Conservation (phyloP, 2,888 invertebrate species). For the Schizaphis graminum region DNA sequence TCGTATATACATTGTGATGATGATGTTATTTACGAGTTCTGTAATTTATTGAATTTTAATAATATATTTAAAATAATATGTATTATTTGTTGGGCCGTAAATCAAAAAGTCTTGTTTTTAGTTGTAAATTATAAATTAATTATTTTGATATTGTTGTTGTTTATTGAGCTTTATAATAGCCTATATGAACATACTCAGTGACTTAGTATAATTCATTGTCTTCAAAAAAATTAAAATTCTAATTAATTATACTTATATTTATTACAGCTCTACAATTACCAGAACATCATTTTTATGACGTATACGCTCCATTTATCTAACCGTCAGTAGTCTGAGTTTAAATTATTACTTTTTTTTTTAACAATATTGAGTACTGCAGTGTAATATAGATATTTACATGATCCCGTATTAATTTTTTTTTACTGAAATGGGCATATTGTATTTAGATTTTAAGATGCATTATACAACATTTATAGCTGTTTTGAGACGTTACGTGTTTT, state of each 20-base stretch:
- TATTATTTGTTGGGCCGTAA: not conserved
- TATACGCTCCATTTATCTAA: not conserved
- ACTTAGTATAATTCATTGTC: not conserved
- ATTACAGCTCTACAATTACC: not conserved
- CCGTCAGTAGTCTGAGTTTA: not conserved
- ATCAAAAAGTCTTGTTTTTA: not conserved
- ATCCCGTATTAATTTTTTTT: not conserved
- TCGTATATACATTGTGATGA: not conserved
- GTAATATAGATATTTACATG: not conserved
- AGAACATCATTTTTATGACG: not conserved
- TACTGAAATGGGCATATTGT: not conserved
- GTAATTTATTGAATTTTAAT: conserved; percentile 32
- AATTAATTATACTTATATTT: not conserved
- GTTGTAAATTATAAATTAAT: not conserved
- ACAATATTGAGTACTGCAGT: not conserved
- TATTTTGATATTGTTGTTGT: not conserved
- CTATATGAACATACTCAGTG: not conserved
- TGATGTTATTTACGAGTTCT: not conserved
- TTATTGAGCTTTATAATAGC: not conserved
- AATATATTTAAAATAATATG: conserved; percentile 19
- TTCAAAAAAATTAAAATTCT: not conserved
- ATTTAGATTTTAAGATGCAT: not conserved
- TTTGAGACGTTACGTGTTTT: not conserved
- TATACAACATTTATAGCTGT: not conserved
- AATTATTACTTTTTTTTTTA: not conserved